phyloP scores from a whole-genome alignment of 2,797 vertebrate genomes.

The Chelonia mydas region DNA sequence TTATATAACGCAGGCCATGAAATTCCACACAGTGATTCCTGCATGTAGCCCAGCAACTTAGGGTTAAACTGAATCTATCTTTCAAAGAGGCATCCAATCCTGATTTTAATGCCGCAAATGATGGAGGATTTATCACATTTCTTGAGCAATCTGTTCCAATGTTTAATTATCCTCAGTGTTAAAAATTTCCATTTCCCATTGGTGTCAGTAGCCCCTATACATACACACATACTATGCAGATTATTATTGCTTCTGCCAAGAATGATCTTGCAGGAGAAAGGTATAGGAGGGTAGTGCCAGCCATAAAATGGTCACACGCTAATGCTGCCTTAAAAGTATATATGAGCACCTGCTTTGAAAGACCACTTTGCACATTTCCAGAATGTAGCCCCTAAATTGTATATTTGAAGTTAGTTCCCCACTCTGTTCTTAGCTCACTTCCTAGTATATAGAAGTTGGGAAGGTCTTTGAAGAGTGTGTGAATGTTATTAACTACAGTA shows the following conservation, averaged over 20 bases:
- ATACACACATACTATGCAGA: neutral
- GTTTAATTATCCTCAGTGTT: neutral
- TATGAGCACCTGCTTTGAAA: neutral
- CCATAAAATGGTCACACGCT: neutral
- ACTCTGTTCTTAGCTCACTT: neutral
- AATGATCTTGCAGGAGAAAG: neutral
- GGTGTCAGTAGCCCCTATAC: neutral
- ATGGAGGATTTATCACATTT: neutral
- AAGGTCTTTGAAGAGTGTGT: neutral
- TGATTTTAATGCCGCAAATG: neutral
- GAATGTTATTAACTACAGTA: too few relatives aligned
- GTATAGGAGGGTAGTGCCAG: neutral
- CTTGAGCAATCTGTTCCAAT: neutral
- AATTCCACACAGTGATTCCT: neutral
- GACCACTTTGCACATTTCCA: neutral
- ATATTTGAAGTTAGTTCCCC: neutral
- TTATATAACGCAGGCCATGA: neutral
- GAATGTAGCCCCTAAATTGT: neutral
- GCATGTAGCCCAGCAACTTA: neutral
- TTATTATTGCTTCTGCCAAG: neutral
- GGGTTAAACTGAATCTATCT: neutral
- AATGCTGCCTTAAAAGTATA: neutral
- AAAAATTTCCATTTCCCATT: neutral
- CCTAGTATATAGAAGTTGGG: neutral
- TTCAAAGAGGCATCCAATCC: neutral